Percentiles rank a stretch among this genome's conserved stretches.
Conservation (phyloP, 2,113 vertebrate species). For the Peromyscus californicus region DNA sequence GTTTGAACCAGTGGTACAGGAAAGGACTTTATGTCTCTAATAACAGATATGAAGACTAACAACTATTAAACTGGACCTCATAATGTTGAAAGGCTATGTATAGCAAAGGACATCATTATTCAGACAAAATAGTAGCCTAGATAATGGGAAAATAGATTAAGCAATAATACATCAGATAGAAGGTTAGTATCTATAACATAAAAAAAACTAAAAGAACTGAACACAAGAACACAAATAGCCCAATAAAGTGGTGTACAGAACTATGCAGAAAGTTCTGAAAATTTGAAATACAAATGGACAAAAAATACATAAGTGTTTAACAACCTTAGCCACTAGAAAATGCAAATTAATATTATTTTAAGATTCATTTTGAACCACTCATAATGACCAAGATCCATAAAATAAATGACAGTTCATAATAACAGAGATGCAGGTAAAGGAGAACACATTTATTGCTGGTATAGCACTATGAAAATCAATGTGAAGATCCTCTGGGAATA, state of each 20-base stretch:
- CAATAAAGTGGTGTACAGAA: background rate
- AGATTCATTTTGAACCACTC: background rate
- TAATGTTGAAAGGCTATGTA: background rate
- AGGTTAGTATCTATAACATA: background rate
- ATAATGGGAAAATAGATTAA: background rate
- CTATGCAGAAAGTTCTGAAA: background rate
- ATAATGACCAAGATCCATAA: background rate
- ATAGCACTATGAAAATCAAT: background rate
- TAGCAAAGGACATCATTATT: background rate
- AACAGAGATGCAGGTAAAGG: background rate
- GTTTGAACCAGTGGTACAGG: background rate
- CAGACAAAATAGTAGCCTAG: background rate
- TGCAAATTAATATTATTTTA: background rate
- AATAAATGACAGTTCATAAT: background rate
- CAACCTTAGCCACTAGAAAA: background rate
- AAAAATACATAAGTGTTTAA: background rate
- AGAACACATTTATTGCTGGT: no score
- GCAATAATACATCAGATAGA: background rate
- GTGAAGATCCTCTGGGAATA: background rate
- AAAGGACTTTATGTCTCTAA: background rate
- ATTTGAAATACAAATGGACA: background rate
- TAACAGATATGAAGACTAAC: background rate
- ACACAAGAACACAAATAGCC: background rate
- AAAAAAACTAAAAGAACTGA: background rate
- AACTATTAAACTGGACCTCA: background rate